A percentile compares a stretch with the other conserved stretches of the same genome.
phyloP scores from a whole-genome alignment of 1,140 invertebrate genomes.

The Temnothorax longispinosus region DNA sequence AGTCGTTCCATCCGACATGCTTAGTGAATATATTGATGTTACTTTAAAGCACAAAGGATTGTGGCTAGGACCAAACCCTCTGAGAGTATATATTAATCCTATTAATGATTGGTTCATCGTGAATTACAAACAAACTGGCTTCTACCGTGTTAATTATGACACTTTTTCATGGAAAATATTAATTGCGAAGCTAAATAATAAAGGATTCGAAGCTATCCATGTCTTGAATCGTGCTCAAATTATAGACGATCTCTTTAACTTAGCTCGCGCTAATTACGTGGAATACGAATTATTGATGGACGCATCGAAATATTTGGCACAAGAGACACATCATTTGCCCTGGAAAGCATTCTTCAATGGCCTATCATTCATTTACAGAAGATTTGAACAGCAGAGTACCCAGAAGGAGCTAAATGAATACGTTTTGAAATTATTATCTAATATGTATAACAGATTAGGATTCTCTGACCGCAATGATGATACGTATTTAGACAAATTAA shows the following conservation, averaged over 20 bases:
- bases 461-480: constrained; percentile 77
- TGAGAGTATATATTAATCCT: constrained; percentile 65
- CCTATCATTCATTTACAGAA: constrained; percentile 68
- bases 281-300: constrained; percentile 77
- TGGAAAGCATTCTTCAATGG: constrained; percentile 80
- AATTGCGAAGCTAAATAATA: constrained; percentile 83
- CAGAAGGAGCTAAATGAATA: neutral
- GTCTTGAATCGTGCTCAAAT: constrained; percentile 88
- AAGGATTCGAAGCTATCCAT: constrained; percentile 84
- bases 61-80: constrained; percentile 78
- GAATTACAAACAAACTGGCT: constrained; percentile 88
- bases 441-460: constrained; percentile 79
- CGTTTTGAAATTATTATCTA: constrained; percentile 66
- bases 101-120: constrained; percentile 86
- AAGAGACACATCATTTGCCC: constrained; percentile 86
- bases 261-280: constrained; percentile 82
- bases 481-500: constrained; percentile 83
- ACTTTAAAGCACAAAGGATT: constrained; percentile 62
- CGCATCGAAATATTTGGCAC: constrained; percentile 87
- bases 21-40: constrained; percentile 27
- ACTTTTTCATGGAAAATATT: constrained; percentile 42
- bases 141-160: constrained; percentile 89
- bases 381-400: constrained; percentile 51
- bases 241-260: constrained; percentile 86
- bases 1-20: constrained; percentile 29